Percentiles rank a stretch among this genome's conserved stretches.
These are phyloP conservation scores for Syngnathus rostellatus DNA, from an alignment of 2,797 vertebrate species.

Conservation along the genomic window DNA sequence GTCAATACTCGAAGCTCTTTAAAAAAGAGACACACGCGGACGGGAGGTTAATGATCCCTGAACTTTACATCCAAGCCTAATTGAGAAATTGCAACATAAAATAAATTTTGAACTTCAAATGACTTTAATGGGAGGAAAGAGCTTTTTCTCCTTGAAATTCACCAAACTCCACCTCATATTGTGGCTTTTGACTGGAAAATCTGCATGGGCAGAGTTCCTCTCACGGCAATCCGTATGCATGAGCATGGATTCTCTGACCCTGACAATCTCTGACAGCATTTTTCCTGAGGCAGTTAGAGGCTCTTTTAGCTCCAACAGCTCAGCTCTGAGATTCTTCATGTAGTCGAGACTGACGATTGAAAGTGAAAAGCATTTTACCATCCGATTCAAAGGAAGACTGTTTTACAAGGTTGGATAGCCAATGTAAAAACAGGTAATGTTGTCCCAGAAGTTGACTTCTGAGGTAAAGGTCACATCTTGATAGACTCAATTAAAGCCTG, in stretches of 20 bases:
- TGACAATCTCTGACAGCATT: background rate
- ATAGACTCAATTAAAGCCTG: constrained; percentile 43
- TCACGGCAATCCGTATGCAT: background rate
- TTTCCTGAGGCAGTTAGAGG: background rate
- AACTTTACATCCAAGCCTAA: background rate
- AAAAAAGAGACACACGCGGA: background rate
- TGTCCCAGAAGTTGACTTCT: constrained; percentile 7
- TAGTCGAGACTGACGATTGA: background rate
- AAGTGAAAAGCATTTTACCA: background rate
- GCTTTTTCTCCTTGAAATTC: background rate
- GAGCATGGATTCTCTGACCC: background rate
- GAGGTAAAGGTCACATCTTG: constrained; percentile 11
- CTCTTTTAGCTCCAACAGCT: background rate
- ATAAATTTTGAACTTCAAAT: background rate
- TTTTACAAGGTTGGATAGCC: background rate
- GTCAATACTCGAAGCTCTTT: background rate
- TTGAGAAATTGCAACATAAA: background rate
- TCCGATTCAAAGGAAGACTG: background rate
- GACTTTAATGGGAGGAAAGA: background rate
- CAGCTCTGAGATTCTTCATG: constrained; percentile 1
- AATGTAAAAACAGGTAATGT: constrained; percentile 4
- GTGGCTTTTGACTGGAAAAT: background rate
- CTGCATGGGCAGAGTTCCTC: background rate
- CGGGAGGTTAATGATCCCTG: background rate
- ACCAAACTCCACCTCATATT: background rate